A percentile compares a stretch with the other conserved stretches of the same genome.
These are phyloP conservation scores for Drosophila navojoa DNA, from an alignment of 1,140 invertebrate species.

Conservation along the genomic window DNA sequence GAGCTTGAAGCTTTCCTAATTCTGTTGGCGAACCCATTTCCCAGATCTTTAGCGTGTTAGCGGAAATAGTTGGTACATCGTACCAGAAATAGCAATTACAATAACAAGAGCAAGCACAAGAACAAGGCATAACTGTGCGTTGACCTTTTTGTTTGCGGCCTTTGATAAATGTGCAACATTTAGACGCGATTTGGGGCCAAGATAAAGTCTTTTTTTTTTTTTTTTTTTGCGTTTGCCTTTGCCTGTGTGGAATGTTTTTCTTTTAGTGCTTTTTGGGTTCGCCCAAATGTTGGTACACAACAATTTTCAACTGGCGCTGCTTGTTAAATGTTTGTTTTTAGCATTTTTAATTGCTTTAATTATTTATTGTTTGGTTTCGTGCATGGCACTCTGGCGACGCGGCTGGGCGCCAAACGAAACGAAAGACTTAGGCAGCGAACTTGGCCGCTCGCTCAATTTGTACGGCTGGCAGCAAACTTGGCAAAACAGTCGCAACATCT, in stretches of 20 bases:
- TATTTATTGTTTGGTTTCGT: slow-evolving; percentile 75
- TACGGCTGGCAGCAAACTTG: slow-evolving; percentile 38
- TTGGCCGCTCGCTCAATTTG: slow-evolving; percentile 56
- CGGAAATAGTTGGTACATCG: slow-evolving; percentile 71
- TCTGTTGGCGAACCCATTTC: slow-evolving; percentile 46
- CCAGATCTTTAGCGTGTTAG: slow-evolving; percentile 46
- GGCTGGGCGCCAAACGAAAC: slow-evolving; percentile 61
- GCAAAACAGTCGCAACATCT: slow-evolving; percentile 50
- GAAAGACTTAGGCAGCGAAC: slow-evolving; percentile 79
- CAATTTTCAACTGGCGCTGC: slow-evolving; percentile 67
- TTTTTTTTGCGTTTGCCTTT: not conserved
- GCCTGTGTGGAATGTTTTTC: slow-evolving; percentile 10
- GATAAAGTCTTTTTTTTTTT: slow-evolving; percentile 50
- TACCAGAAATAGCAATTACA: slow-evolving; percentile 41
- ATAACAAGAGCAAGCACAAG: slow-evolving; percentile 68
- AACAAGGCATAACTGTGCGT: slow-evolving; percentile 77
- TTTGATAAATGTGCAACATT: slow-evolving; percentile 82
- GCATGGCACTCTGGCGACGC: slow-evolving; percentile 22
- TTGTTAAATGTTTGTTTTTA: slow-evolving; percentile 82
- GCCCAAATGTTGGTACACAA: slow-evolving; percentile 48
- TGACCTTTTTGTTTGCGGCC: slow-evolving; percentile 59
- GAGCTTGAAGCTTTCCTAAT: slow-evolving; percentile 40
- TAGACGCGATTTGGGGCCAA: slow-evolving; percentile 80
- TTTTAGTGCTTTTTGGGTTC: slow-evolving; percentile 36
- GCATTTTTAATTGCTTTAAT: slow-evolving; percentile 82